These are phyloP conservation scores for Lasaia peninsularis DNA, from an alignment of 1,140 invertebrate genomes.

Conservation along the genomic window DNA sequence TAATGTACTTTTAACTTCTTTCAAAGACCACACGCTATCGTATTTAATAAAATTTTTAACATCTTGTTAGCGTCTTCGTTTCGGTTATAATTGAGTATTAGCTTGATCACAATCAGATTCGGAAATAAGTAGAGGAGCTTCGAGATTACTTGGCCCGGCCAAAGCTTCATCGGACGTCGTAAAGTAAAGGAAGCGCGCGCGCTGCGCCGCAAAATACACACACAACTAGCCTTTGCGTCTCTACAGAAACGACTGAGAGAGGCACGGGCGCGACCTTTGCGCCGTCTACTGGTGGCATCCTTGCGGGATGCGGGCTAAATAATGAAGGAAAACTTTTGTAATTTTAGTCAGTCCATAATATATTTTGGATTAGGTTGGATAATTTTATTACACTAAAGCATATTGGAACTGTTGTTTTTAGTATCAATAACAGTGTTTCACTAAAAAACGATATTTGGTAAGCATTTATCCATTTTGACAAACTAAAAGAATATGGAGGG, in stretches of 20 bases:
- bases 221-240: background rate
- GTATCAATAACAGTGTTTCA: too few species aligned
- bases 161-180: background rate
- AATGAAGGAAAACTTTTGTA: too few species aligned
- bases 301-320: background rate
- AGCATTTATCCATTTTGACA: conserved; percentile 8
- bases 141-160: background rate
- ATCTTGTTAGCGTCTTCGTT: background rate
- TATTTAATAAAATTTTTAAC: background rate
- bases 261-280: background rate
- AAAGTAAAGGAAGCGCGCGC: conserved; percentile 6
- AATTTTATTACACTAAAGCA: too few species aligned
- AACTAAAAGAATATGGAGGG: background rate
- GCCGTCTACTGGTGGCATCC: background rate
- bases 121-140: background rate
- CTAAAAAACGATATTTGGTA: too few species aligned
- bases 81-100: background rate
- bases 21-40: background rate
- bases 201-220: background rate
- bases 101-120: background rate
- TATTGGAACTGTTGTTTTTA: too few species aligned
- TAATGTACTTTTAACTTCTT: background rate
- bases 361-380: too few species aligned
- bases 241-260: background rate
- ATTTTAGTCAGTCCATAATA: too few species aligned